Evolutionary conservation across 2,113 vertebrate genomes (phyloP).

Genomic region (Tychaedon coryphoeus): DNA sequence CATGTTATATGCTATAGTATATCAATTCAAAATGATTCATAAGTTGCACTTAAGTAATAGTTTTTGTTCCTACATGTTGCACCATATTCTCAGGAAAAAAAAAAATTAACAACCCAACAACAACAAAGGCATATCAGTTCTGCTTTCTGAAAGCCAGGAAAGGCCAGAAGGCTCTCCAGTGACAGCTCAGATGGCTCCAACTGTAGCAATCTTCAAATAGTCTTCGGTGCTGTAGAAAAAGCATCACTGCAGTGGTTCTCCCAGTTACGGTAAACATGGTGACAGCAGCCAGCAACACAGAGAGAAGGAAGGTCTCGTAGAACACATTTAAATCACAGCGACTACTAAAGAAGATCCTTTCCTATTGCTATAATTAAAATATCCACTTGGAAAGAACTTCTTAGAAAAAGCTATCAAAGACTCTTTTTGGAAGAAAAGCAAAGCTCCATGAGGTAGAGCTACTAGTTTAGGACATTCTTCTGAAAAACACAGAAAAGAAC

Average conservation of each 20-base stretch:
- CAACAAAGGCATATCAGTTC: accelerated
- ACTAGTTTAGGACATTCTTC: neutral
- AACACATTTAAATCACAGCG: neutral
- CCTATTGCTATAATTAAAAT: neutral
- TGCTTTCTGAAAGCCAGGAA: neutral
- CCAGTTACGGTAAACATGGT: neutral
- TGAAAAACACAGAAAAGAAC: neutral
- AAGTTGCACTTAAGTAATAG: neutral
- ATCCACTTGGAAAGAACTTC: neutral
- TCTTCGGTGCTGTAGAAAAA: neutral
- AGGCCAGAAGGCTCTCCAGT: neutral
- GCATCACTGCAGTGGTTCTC: neutral
- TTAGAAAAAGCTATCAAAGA: neutral
- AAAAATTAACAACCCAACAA: no score
- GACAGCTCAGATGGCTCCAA: neutral
- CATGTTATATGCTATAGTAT: neutral
- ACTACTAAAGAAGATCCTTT: neutral
- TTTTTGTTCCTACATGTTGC: neutral
- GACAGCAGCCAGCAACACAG: neutral
- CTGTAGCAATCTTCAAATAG: neutral
- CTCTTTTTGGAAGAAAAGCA: neutral
- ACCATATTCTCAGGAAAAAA: neutral
- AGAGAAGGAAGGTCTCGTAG: neutral
- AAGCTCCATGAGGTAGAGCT: neutral
- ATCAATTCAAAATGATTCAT: neutral